Conservation (phyloP, 2,888 invertebrate genomes). For the Notodonta ziczac region DNA sequence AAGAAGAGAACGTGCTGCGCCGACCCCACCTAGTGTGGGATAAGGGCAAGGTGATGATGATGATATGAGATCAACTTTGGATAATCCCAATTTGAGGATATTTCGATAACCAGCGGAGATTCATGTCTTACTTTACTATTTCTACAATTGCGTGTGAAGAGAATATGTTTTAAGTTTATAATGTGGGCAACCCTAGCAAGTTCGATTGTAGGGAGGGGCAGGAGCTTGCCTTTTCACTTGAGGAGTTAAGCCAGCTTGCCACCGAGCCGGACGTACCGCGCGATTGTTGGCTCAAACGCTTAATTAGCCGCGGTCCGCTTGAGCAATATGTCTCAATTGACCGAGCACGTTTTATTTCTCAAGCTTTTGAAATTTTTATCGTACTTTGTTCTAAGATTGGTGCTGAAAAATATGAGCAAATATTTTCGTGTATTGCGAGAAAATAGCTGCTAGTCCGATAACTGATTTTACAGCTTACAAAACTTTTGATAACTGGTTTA, state of each 20-base stretch:
- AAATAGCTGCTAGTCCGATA: conserved; percentile 22
- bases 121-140: too few relatives aligned
- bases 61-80: too few relatives aligned
- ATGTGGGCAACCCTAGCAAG: conserved; percentile 23
- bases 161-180: neutral
- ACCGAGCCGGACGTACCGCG: conserved; percentile 60
- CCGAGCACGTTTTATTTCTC: conserved; percentile 27
- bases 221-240: conserved; percentile 53
- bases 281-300: conserved; percentile 68
- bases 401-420: neutral
- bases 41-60: too few relatives aligned
- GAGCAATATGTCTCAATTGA: conserved; percentile 25
- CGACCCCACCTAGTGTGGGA: too few relatives aligned
- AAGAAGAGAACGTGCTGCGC: too few relatives aligned
- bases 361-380: conserved; percentile 21
- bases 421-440: neutral
- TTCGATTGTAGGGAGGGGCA: conserved; percentile 21
- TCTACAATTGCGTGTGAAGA: too few relatives aligned
- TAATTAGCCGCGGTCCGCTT: conserved; percentile 64
- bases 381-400: neutral
- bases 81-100: too few relatives aligned
- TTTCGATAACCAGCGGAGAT: too few relatives aligned
- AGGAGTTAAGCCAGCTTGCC: conserved; percentile 61
- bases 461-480: conserved; percentile 11
- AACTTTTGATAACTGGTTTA: too few relatives aligned